Evolutionary conservation across 1,140 invertebrate species (phyloP).

Genomic region (Drosophila lacertosa): DNA sequence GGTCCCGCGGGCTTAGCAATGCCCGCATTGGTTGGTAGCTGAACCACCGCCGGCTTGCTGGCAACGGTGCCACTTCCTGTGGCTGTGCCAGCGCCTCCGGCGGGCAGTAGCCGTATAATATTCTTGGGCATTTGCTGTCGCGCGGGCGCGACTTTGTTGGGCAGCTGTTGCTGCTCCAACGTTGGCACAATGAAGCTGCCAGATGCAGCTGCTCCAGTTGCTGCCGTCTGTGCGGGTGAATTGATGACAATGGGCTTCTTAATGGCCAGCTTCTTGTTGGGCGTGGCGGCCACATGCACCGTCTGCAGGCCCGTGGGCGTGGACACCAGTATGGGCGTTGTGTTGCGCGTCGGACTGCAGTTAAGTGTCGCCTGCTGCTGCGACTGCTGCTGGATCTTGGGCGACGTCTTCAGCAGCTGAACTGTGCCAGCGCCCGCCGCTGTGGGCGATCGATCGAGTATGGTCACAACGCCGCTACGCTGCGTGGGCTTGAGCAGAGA

Average conservation of each 20-base stretch:
- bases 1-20: slow-evolving; percentile 28
- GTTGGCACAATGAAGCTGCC: slow-evolving; percentile 59
- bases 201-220: slow-evolving; percentile 2
- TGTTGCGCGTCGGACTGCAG: slow-evolving; percentile 51
- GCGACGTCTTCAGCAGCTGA: slow-evolving; percentile 25
- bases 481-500: slow-evolving; percentile 68
- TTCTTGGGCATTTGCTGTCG: slow-evolving; percentile 67
- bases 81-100: slow-evolving; percentile 20
- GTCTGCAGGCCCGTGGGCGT: slow-evolving; percentile 78
- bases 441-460: slow-evolving; percentile 27
- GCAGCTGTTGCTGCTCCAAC: slow-evolving; percentile 43
- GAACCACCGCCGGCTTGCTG: slow-evolving; percentile 28
- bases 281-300: slow-evolving; percentile 77
- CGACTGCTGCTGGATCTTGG: slow-evolving; percentile 25
- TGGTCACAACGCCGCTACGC: slow-evolving; percentile 36
- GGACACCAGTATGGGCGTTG: slow-evolving; percentile 79
- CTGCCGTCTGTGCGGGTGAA: slow-evolving; percentile 21
- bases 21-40: slow-evolving; percentile 11
- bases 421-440: neutral
- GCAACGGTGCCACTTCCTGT: neutral
- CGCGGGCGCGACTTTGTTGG: slow-evolving; percentile 39
- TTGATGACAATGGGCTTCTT: slow-evolving; percentile 72
- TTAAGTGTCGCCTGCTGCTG: slow-evolving; percentile 28
- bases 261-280: slow-evolving; percentile 35
- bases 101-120: slow-evolving; percentile 68